Percentiles rank a stretch among this genome's conserved stretches.
These are phyloP conservation scores for Vulpes ferrilata DNA, from an alignment of 2,113 vertebrate species.

Conservation along the genomic window DNA sequence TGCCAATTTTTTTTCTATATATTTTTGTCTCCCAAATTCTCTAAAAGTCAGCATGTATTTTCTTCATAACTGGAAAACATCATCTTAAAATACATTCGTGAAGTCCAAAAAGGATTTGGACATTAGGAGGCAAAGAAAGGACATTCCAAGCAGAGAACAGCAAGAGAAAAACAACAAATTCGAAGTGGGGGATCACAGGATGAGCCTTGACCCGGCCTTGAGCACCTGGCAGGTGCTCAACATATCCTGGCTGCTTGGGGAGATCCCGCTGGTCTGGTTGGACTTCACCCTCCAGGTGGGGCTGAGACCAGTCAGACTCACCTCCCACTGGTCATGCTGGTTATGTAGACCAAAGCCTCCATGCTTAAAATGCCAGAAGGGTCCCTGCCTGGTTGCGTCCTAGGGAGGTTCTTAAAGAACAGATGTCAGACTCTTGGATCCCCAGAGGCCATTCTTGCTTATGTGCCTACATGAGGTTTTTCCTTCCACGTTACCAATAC, in stretches of 20 bases:
- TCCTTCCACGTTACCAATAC: not conserved
- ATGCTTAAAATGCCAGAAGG: not conserved
- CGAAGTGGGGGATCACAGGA: not conserved
- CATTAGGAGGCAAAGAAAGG: not conserved
- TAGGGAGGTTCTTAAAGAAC: not conserved
- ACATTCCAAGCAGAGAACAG: not conserved
- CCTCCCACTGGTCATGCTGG: too few relatives aligned
- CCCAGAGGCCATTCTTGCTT: not conserved
- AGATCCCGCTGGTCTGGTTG: not conserved
- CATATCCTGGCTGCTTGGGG: not conserved
- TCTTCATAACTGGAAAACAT: constrained; percentile 25
- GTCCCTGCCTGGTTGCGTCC: not conserved
- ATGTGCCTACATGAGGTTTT: not conserved
- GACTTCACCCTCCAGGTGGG: not conserved
- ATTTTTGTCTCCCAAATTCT: not conserved
- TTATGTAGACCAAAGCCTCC: not conserved
- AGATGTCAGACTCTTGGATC: not conserved
- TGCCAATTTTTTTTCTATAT: not conserved
- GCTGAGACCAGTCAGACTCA: not conserved
- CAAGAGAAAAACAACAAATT: not conserved
- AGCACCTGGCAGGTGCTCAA: not conserved
- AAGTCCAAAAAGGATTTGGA: not conserved
- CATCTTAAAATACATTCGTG: not conserved
- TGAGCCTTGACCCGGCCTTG: not conserved
- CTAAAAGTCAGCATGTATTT: not conserved